Evolutionary conservation across 2,888 invertebrate genomes (phyloP), one percentile per base, ranked within the genome.

Genomic region (Microctonus brassicae): DNA sequence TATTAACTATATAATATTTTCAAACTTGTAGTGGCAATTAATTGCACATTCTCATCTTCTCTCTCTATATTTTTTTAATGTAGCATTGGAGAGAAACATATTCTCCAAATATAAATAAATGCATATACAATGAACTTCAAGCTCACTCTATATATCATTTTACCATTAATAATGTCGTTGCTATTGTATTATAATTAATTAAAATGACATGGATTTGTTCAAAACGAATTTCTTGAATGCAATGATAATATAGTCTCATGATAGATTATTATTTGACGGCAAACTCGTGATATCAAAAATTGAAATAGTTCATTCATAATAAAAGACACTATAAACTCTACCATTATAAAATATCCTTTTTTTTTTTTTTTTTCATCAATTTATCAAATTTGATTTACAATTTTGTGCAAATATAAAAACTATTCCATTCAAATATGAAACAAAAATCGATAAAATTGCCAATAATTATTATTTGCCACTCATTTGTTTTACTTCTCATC

Each of bases 1-100:
- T n/a, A 11, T 66, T 11, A 26, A 36, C 9, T 36, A 79, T 69
- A 60, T 60, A 62, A 39, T 57, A 53, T 53, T 39, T 29, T 61
- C 7, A 62, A 24, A 63, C 52, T n/a, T 34, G 58, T 42, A 52
- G 61, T 17, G n/a, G 33, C 55, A 33, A 33, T 63, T 52, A 29
- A 47, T 52, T 47, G 47, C 47, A 3, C 47, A 7, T 47, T 47
- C 9, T 47, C 17, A 17, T 29, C 29, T 29, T 5, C 7, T 29
- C 3, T 29, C 7, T 29, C 7, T 29, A 5, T 7, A 29, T 29
- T 47, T 47, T 7, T 17, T 20, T 47, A 17, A 13, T n/a, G n/a
- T n/a, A 39, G n/a, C n/a, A n/a, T 39, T 39, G 6, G n/a, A 17
- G 17, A 47, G 17, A 9, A 47, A 6, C 17, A 47, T 5, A 47